Percentiles rank a stretch among this genome's conserved stretches.
Evolutionary conservation across 2,113 vertebrate species (phyloP).

Genomic region (Callaeas wilsoni): DNA sequence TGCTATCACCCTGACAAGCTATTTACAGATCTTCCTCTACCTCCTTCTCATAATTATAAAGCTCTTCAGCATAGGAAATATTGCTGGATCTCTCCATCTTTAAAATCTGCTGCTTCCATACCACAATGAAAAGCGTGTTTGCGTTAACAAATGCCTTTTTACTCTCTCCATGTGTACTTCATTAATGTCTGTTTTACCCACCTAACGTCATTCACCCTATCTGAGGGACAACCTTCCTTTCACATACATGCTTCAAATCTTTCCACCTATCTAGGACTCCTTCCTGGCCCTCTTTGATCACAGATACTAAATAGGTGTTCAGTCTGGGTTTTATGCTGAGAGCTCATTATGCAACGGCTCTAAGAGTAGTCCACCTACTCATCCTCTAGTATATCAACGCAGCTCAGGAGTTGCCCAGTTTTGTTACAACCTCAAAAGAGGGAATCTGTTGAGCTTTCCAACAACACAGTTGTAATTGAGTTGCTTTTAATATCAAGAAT

Average conservation of each 20-base stretch:
- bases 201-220: not conserved
- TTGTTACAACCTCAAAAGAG: not conserved
- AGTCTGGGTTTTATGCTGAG: not conserved
- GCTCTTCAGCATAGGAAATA: not conserved
- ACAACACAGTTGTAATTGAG: not conserved
- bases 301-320: not conserved
- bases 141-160: not conserved
- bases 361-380: not conserved
- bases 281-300: not conserved
- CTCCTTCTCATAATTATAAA: not conserved
- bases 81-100: not conserved
- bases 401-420: not conserved
- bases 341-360: not conserved
- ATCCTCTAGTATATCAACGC: not conserved
- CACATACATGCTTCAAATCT: not conserved
- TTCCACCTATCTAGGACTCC: not conserved
- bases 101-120: not conserved
- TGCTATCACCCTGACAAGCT: not conserved
- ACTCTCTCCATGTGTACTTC: not conserved
- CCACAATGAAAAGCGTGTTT: not conserved
- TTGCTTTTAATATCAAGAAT: not conserved
- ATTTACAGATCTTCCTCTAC: not conserved
- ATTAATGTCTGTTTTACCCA: not conserved
- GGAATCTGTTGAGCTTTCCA: not conserved
- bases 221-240: not conserved